Percentiles rank a stretch among this genome's conserved stretches.
Evolutionary conservation across 2,113 vertebrate species (phyloP).

Genomic region (Istiophorus platypterus): DNA sequence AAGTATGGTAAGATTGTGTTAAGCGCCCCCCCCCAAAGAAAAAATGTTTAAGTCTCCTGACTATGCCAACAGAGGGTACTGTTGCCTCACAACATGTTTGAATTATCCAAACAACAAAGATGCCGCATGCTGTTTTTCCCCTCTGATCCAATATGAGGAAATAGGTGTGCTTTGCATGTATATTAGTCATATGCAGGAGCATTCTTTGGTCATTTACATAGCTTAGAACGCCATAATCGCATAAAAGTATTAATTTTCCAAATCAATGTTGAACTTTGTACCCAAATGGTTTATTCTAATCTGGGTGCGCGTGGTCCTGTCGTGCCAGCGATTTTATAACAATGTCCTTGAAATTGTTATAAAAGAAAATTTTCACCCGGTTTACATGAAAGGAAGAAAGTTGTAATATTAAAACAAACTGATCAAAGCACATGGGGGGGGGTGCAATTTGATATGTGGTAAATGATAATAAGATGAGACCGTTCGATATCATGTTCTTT

Average conservation of each 20-base stretch:
- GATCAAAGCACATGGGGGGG: not conserved
- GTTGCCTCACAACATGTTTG: constrained; percentile 78
- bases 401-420: not conserved
- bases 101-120: constrained; percentile 66
- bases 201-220: not conserved
- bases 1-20: constrained; percentile 9
- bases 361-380: no score
- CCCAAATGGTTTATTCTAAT: not conserved
- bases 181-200: not conserved
- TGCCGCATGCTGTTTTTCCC: constrained; percentile 37
- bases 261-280: constrained; percentile 24
- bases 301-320: not conserved
- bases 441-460: no score
- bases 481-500: not conserved
- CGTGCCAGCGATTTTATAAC: not conserved
- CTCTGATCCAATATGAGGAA: constrained; percentile 8
- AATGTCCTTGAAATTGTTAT: not conserved
- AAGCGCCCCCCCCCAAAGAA: constrained; percentile 21
- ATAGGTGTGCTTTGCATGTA: constrained; percentile 26
- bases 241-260: not conserved
- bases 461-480: not conserved
- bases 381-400: not conserved
- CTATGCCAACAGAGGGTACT: constrained; percentile 83
- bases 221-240: not conserved
- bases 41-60: constrained; percentile 38